Conservation (phyloP, 2,888 invertebrate species). For the Monochamus alternatus region DNA sequence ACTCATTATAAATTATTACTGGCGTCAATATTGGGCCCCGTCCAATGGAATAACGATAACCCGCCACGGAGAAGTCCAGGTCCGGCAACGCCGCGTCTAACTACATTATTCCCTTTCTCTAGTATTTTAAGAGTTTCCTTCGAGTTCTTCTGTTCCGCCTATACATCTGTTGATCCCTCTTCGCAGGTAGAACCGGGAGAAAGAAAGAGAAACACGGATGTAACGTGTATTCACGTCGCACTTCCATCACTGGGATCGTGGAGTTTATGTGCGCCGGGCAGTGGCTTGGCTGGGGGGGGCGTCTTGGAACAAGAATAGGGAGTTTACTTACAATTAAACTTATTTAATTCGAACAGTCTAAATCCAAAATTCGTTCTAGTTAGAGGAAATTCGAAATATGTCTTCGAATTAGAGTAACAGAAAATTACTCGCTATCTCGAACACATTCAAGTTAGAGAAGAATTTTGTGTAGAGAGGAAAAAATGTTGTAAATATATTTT, state of each 20-base stretch:
- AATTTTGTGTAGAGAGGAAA: no score
- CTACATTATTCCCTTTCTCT: constrained; percentile 13
- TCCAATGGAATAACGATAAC: not conserved
- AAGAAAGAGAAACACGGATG: constrained; percentile 22
- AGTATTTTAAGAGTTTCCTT: constrained; percentile 23
- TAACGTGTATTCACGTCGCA: constrained; percentile 21
- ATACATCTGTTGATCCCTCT: constrained; percentile 37
- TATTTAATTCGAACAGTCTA: no score
- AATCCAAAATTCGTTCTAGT: no score
- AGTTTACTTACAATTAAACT: no score
- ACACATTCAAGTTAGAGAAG: no score
- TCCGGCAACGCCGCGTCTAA: constrained; percentile 3
- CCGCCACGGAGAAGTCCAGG: not conserved
- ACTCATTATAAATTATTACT: no score
- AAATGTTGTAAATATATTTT: no score
- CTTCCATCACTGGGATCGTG: constrained; percentile 18
- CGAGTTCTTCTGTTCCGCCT: constrained; percentile 33
- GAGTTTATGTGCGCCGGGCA: constrained; percentile 1
- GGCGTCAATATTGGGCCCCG: not conserved
- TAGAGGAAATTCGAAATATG: no score
- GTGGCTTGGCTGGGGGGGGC: not conserved
- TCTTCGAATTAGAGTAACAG: no score
- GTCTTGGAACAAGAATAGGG: not conserved
- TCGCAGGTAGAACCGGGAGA: constrained; percentile 24
- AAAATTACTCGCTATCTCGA: no score